These are phyloP conservation scores for Stenodema calcarata DNA, from an alignment of 2,888 invertebrate genomes.

Conservation along the genomic window DNA sequence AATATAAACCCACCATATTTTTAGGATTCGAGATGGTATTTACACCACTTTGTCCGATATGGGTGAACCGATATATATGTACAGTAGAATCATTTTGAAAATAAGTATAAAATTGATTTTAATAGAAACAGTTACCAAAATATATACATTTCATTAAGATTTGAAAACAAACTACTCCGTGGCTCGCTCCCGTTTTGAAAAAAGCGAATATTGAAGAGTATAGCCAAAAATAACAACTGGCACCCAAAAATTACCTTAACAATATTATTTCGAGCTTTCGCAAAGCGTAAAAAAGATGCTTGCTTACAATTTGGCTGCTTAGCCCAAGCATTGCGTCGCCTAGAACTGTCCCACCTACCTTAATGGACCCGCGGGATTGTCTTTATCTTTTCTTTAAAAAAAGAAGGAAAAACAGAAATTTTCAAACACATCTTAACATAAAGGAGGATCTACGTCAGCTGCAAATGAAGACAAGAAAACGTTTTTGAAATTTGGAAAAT, in stretches of 20 bases:
- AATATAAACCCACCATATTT: neutral
- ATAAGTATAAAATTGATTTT: neutral
- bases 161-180: neutral
- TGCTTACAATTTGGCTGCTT: constrained; percentile 32
- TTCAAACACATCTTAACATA: neutral
- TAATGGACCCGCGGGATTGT: constrained; percentile 34
- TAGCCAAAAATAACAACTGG: neutral
- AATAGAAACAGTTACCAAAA: neutral
- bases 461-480: neutral
- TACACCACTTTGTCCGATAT: constrained; percentile 5
- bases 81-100: neutral
- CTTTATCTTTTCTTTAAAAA: constrained; percentile 42
- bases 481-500: neutral
- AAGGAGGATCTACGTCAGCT: neutral
- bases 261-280: constrained; percentile 34
- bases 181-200: neutral
- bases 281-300: constrained; percentile 37
- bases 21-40: neutral
- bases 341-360: constrained; percentile 40
- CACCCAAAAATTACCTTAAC: constrained; percentile 9
- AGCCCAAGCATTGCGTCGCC: constrained; percentile 36
- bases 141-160: neutral
- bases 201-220: neutral
- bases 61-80: neutral
- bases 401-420: neutral